Conservation (phyloP, 1,140 invertebrate genomes). For the Megathymus violae region DNA sequence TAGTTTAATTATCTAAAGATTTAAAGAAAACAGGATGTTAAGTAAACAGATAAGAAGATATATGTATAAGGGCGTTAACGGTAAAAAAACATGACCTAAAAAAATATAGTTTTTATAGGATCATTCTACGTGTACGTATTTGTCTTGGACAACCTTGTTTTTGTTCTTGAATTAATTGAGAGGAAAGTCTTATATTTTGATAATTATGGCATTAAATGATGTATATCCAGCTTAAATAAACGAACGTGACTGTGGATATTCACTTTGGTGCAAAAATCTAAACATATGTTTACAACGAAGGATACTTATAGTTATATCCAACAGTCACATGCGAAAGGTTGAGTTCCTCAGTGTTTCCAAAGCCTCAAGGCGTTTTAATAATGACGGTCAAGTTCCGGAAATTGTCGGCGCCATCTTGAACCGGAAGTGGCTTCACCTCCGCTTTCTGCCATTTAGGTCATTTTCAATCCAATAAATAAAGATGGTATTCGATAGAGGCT, state of each 20-base stretch:
- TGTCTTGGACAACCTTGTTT: too few species aligned
- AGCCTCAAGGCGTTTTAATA: slow-evolving; percentile 45
- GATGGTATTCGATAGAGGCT: slow-evolving; percentile 50
- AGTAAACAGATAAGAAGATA: too few species aligned
- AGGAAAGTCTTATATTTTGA: too few species aligned
- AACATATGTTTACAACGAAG: not conserved
- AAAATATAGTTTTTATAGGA: too few species aligned
- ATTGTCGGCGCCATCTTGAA: slow-evolving; percentile 49
- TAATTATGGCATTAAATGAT: too few species aligned
- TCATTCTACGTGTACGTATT: too few species aligned
- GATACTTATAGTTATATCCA: not conserved
- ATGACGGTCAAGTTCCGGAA: slow-evolving; percentile 55
- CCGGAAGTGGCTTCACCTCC: slow-evolving; percentile 49
- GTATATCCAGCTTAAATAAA: too few species aligned
- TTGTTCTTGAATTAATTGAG: too few species aligned
- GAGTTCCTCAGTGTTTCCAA: slow-evolving; percentile 4
- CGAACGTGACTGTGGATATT: not conserved
- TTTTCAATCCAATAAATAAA: slow-evolving; percentile 54
- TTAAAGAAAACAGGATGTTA: too few species aligned
- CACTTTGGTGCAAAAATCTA: not conserved
- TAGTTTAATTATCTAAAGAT: too few species aligned
- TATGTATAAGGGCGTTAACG: too few species aligned
- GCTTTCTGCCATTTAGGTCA: slow-evolving; percentile 45
- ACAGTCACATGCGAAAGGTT: not conserved
- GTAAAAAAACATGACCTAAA: too few species aligned